Base-by-base conservation (phyloP, 2,113 vertebrate genomes). In the Aptenodytes patagonicus region DNA sequence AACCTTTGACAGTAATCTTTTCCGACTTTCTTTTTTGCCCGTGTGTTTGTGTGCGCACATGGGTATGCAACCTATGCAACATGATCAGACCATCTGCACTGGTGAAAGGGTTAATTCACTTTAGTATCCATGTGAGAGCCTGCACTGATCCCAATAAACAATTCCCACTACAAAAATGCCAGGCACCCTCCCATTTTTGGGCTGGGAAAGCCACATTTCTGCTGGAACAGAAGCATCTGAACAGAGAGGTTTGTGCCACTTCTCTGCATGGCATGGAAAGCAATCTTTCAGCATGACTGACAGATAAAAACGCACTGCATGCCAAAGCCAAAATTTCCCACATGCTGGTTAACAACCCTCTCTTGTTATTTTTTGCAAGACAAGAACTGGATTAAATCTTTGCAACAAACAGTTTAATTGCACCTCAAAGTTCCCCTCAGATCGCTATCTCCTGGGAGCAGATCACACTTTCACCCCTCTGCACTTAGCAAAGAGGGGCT, bases 321-420 rank as follows among this genome's bases (percentile, higher is more conserved):
- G 60, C 80, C 83, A 21, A 78, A 90, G 78, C 77, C 75, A 96
- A 47, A 72, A 90, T 62, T 90, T 77, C 85, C 79, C 83, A 92
- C 0, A 2, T 86, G 88, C n/a, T 78, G 26, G 51, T 86, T 77
- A 90, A 73, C 44, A 94, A 68, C 69, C 15, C 32, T n/a, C 83
- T 75, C 4, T 51, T 55, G 0, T 66, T 87, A 36, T 47, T 85
- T 90, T 86, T 47, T 69, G 40, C 84, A 66, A 90, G 77, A 87
- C 40, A 51, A 86, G 46, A 90, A 83, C 42, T 68, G 83, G 29
- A 91, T 94, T 71, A 91, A 78, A 82, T 55, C 69, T 84, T 82
- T 75, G 47, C 69, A 91, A 81, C 54, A 88, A 93, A 90, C 42
- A 71, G 40, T 65, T 76, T 70, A 87, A 79, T 34, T 75, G 72